phyloP scores from a whole-genome alignment of 1,140 invertebrate genomes.

The Drosophila melanogaster region Release_6_plus_ISO1_MT NC_004354.4:20871001-20871500 shows the following conservation, averaged over 20 bases:
- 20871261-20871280: conserved; percentile 39
- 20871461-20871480: conserved; percentile 44
- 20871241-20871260: conserved; percentile 72
- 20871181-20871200: conserved; percentile 29
- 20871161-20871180: conserved; percentile 9
- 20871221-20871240: conserved; percentile 67
- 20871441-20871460: conserved; percentile 32
- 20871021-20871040: too few species aligned
- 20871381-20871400: conserved; percentile 49
- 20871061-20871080: too few species aligned
- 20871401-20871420: conserved; percentile 39
- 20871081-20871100: too few species aligned
- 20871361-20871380: conserved; percentile 44
- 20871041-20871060: too few species aligned
- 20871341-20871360: neutral
- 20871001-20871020: too few species aligned
- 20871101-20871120: too few species aligned
- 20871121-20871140: too few species aligned
- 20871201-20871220: conserved; percentile 46
- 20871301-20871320: conserved; percentile 35
- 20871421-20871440: conserved; percentile 25
- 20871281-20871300: conserved; percentile 9
- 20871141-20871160: too few species aligned
- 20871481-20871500: conserved; percentile 34
- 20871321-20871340: conserved; percentile 1